A percentile compares a stretch with the other conserved stretches of the same genome.
These are phyloP conservation scores for Drepanosiphum platanoidis DNA, from an alignment of 2,888 invertebrate genomes.

Conservation along the genomic window DNA sequence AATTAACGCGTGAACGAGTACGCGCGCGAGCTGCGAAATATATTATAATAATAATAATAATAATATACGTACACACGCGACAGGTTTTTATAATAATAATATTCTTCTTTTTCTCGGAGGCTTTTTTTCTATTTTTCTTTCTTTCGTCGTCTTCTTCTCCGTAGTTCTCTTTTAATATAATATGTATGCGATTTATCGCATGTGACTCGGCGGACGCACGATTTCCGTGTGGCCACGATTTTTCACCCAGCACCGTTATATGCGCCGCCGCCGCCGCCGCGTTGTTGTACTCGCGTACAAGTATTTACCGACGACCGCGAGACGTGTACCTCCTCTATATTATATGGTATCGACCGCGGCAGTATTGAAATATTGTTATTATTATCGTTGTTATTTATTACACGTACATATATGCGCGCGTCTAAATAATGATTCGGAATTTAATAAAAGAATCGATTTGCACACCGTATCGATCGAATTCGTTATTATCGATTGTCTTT, in stretches of 20 bases:
- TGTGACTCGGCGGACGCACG: conserved; percentile 52
- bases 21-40: conserved; percentile 49
- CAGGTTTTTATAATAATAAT: conserved; percentile 24
- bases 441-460: conserved; percentile 38
- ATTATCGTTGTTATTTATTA: no score
- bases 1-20: conserved; percentile 61
- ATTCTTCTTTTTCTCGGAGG: conserved; percentile 13
- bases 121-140: conserved; percentile 12
- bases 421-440: conserved; percentile 2
- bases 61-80: no score
- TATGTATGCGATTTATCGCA: conserved; percentile 58
- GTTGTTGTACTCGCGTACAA: not conserved
- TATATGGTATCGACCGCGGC: conserved; percentile 8
- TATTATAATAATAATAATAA: no score
- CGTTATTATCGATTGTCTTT: not conserved
- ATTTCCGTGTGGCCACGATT: conserved; percentile 59
- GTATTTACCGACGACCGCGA: not conserved
- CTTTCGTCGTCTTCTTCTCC: not conserved
- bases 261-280: no score
- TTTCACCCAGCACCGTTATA: conserved; percentile 55
- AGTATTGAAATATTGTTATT: conserved; percentile 19
- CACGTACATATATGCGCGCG: not conserved
- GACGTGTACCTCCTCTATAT: no score
- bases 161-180: no score
- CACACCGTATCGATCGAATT: conserved; percentile 15